Base-by-base conservation (phyloP, 1,140 invertebrate species). In the Ladona fulva region DNA sequence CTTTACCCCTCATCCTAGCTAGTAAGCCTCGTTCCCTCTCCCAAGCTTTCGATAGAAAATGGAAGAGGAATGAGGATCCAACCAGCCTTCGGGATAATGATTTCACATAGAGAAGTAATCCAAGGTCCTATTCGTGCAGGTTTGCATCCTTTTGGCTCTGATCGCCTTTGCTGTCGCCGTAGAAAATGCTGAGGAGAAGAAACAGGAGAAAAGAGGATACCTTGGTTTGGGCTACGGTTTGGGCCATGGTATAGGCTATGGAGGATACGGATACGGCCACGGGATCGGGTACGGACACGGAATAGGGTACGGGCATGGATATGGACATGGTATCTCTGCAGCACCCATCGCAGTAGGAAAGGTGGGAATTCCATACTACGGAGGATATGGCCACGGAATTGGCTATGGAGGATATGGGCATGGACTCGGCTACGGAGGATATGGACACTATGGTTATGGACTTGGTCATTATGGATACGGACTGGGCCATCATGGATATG, bases 201-300 rank as follows among this genome's bases (percentile, higher is more conserved):
- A 79, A 19, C 52, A 44, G 22, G 78, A 77, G 6, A 79, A 79
- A 76, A 74, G 78, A 1, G 78, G 78, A 22, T 16, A 77, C 25
- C 24, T 77, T 6, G 78, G 78, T 24, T 75, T 77, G 5, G 78
- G 78, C 76, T 79, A 79, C 44, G 78, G 78, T n/a, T 25, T 29
- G 37, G 77, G 44, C 24, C 14, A n/a, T 42, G 25, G 25, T 12
- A 25, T 77, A 24, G 76, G 76, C 11, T 77, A 77, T 24, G 77
- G 77, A 5, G 29, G 66, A 7, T 42, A 59, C 19, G 29, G 66
- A 22, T 42, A 59, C 24, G 74, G 74, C 3, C 74, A 25, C 24
- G 42, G 52, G 5, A 25, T 77, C 37, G 76, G 78, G 14, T 77
- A 77, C 25, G 78, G 78, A 12, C 74, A 77, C 66, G 78, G 78